These are phyloP conservation scores for Tholera decimalis DNA, from an alignment of 2,888 invertebrate genomes.

Conservation along the genomic window DNA sequence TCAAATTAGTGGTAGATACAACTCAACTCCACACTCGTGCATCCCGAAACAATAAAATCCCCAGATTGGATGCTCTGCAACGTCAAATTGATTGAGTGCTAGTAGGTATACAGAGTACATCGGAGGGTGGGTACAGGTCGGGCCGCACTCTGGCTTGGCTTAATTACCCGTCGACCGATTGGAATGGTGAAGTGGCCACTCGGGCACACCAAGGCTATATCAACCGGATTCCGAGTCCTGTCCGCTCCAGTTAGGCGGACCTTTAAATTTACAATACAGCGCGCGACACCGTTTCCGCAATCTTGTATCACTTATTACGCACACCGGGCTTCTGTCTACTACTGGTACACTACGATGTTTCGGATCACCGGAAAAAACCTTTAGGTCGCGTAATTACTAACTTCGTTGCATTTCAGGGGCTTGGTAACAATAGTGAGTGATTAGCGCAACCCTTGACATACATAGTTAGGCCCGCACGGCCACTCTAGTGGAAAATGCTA, in stretches of 20 bases:
- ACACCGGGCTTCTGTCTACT: conserved; percentile 22
- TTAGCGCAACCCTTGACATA: conserved; percentile 90
- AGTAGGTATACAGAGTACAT: conserved; percentile 61
- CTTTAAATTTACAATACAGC: conserved; percentile 80
- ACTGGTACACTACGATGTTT: conserved; percentile 30
- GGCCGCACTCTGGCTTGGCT: conserved; percentile 76
- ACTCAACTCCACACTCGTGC: conserved; percentile 19
- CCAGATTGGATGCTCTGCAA: conserved; percentile 37
- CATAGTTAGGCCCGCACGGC: conserved; percentile 82
- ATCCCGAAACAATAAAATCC: conserved; percentile 40
- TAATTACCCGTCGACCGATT: conserved; percentile 87
- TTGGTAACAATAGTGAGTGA: conserved; percentile 85
- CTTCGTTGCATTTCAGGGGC: conserved; percentile 82
- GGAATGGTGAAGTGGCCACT: conserved; percentile 90
- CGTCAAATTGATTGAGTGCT: conserved; percentile 60
- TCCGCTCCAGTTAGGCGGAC: conserved; percentile 89
- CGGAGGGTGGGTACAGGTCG: conserved; percentile 76
- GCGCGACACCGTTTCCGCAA: conserved; percentile 83
- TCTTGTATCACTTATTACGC: conserved; percentile 66
- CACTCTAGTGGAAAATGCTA: conserved; percentile 89
- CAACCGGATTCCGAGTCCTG: conserved; percentile 89
- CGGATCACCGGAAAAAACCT: conserved; percentile 58
- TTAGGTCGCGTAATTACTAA: conserved; percentile 68
- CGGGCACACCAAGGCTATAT: conserved; percentile 87
- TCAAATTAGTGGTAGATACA: conserved; percentile 30